These are phyloP conservation scores for Thalassoma bifasciatum DNA, from an alignment of 2,113 vertebrate species.

Conservation along the genomic window DNA sequence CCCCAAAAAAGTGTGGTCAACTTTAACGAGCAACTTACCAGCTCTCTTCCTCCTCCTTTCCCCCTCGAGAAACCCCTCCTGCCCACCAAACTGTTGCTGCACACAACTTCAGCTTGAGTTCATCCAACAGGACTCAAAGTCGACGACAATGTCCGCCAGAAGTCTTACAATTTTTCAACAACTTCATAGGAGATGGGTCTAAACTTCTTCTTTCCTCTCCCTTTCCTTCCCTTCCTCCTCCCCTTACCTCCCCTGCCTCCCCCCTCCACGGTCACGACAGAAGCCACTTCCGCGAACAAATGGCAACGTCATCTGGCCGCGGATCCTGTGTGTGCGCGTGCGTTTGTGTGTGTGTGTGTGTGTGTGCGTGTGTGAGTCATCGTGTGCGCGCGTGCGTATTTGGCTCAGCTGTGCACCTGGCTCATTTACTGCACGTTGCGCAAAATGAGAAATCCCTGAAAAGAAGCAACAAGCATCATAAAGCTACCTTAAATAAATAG, in stretches of 20 bases:
- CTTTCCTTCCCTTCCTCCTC: constrained; percentile 63
- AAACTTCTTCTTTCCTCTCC: constrained; percentile 70
- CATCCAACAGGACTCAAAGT: constrained; percentile 28
- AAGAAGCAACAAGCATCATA: not conserved
- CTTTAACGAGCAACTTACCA: constrained; percentile 79
- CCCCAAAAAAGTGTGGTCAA: constrained; percentile 66
- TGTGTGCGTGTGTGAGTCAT: not conserved
- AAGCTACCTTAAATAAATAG: constrained; percentile 1
- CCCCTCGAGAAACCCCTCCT: constrained; percentile 55
- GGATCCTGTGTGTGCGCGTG: not conserved
- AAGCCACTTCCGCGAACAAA: constrained; percentile 82
- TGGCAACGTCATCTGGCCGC: constrained; percentile 74
- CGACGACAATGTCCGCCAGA: constrained; percentile 1
- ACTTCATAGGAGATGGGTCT: constrained; percentile 53
- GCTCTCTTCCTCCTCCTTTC: constrained; percentile 69
- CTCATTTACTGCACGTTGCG: constrained; percentile 38
- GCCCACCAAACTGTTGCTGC: constrained; percentile 32
- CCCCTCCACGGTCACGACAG: constrained; percentile 65
- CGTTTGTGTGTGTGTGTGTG: constrained; percentile 8
- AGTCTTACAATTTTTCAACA: constrained; percentile 19
- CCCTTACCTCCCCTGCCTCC: constrained; percentile 24
- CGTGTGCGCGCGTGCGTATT: not conserved
- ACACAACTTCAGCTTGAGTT: constrained; percentile 28
- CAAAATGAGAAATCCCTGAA: constrained; percentile 43
- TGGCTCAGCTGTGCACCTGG: constrained; percentile 70